These are phyloP conservation scores for Parapristionchus giblindavisi DNA, from an alignment of 2,888 invertebrate species.

Conservation along the genomic window DNA sequence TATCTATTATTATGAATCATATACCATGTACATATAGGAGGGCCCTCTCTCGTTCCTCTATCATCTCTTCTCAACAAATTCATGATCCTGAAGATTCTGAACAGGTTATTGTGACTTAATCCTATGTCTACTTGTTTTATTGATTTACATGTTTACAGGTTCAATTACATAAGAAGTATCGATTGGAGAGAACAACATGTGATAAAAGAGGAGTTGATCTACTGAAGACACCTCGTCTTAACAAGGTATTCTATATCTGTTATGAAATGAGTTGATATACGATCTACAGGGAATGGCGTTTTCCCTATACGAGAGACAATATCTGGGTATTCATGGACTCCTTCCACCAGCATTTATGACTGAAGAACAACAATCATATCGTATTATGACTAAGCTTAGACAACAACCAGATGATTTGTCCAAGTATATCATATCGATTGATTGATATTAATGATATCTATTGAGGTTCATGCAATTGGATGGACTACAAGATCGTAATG, in stretches of 20 bases:
- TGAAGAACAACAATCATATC: slow-evolving; percentile 84
- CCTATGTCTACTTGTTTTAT: too few species aligned
- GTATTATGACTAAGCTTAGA: slow-evolving; percentile 84
- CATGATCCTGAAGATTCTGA: slow-evolving; percentile 35
- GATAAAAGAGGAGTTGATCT: slow-evolving; percentile 72
- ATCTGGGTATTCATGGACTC: slow-evolving; percentile 92
- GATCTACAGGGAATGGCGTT: slow-evolving; percentile 89
- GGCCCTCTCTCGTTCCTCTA: slow-evolving; percentile 23
- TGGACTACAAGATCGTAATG: slow-evolving; percentile 90
- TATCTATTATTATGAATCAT: background rate
- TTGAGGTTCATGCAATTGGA: slow-evolving; percentile 95
- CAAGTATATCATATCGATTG: slow-evolving; percentile 57
- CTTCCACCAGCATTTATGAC: slow-evolving; percentile 89
- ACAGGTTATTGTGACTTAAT: slow-evolving; percentile 14
- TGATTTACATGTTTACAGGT: slow-evolving; percentile 38
- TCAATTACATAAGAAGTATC: slow-evolving; percentile 65
- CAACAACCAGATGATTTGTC: slow-evolving; percentile 85
- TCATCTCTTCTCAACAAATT: slow-evolving; percentile 7
- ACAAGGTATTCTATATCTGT: slow-evolving; percentile 67
- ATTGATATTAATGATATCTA: too few species aligned
- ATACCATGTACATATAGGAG: background rate
- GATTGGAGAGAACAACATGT: slow-evolving; percentile 66
- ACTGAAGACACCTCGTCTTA: slow-evolving; percentile 72
- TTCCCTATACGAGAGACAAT: slow-evolving; percentile 89
- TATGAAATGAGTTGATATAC: background rate